Evolutionary conservation across 2,888 invertebrate species (phyloP).

Genomic region (Exocentrus adspersus): DNA sequence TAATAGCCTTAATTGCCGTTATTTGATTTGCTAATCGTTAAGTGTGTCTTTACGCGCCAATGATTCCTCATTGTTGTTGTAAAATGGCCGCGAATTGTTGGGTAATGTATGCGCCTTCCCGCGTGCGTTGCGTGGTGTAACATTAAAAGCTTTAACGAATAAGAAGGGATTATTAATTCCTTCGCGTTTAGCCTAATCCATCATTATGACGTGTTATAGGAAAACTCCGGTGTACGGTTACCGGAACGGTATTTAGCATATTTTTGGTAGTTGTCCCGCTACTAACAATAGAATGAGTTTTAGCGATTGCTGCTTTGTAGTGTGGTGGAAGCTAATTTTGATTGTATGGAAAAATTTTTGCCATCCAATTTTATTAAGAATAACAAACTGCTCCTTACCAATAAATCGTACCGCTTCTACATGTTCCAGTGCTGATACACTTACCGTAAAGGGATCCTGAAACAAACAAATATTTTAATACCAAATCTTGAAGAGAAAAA

Average conservation of each 20-base stretch:
- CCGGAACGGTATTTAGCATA: neutral
- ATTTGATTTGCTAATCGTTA: constrained; percentile 53
- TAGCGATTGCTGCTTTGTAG: no score
- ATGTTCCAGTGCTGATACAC: constrained; percentile 45
- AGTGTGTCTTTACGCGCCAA: constrained; percentile 49
- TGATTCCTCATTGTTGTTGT: constrained; percentile 42
- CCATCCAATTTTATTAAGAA: no score
- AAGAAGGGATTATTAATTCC: neutral
- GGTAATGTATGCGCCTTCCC: no score
- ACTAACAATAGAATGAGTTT: no score
- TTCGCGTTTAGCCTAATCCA: neutral
- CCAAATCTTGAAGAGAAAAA: no score
- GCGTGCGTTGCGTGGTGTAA: constrained; percentile 11
- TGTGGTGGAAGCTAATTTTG: no score
- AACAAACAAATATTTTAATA: constrained; percentile 63
- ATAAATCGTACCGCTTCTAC: neutral
- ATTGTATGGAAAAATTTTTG: no score
- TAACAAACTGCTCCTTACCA: no score
- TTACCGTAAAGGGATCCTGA: constrained; percentile 74
- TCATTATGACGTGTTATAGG: neutral
- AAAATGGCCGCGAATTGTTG: constrained; percentile 45
- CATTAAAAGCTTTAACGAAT: constrained; percentile 1
- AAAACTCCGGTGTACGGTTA: neutral
- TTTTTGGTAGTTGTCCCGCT: no score
- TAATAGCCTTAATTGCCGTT: constrained; percentile 51